These are phyloP conservation scores for Nibea coibor DNA, from an alignment of 2,113 vertebrate genomes.

Conservation along the genomic window DNA sequence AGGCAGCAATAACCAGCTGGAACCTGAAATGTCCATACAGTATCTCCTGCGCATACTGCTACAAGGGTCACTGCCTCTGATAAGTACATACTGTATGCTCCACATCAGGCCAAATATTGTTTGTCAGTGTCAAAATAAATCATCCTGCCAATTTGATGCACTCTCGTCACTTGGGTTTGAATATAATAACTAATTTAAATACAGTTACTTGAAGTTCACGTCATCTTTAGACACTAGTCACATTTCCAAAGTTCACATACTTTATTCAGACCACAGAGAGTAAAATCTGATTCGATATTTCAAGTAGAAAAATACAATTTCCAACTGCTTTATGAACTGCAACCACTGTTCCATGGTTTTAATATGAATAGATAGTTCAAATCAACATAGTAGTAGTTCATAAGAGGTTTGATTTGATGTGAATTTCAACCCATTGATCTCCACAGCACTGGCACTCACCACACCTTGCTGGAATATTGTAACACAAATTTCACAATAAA, in stretches of 20 bases:
- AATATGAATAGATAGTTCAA: background rate
- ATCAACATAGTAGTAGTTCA: background rate
- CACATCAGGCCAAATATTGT: background rate
- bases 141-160: background rate
- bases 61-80: too few species aligned
- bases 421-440: background rate
- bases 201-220: background rate
- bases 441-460: background rate
- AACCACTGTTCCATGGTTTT: background rate
- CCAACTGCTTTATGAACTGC: background rate
- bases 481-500: background rate
- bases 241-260: constrained; percentile 16
- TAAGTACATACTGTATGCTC: background rate
- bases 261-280: constrained; percentile 43
- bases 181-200: background rate
- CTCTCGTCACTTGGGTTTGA: background rate
- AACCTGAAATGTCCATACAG: background rate
- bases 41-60: background rate
- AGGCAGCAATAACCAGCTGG: background rate
- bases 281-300: background rate
- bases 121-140: background rate
- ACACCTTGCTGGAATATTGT: background rate
- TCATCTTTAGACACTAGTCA: background rate
- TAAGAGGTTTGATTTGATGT: background rate
- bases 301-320: constrained; percentile 48